Conservation (phyloP, 2,888 invertebrate genomes). For the Helicoverpa assulta region DNA sequence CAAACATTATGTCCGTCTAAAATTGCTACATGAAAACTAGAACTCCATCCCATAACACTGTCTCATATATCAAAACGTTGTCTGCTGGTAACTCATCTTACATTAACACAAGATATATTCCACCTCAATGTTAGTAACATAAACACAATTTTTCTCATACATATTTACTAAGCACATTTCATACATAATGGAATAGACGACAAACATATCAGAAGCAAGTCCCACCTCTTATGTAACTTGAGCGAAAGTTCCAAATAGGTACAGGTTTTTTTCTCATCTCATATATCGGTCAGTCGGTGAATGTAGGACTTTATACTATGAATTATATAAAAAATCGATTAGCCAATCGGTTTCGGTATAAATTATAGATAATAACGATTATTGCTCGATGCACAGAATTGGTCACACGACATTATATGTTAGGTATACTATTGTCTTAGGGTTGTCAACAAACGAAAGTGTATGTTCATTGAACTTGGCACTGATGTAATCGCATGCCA, state of each 20-base stretch:
- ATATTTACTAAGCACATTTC: conserved; percentile 23
- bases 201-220: conserved; percentile 5
- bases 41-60: neutral
- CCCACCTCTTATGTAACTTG: conserved; percentile 28
- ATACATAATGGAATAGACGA: conserved; percentile 2
- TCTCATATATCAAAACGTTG: neutral
- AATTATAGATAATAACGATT: conserved; percentile 54
- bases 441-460: conserved; percentile 17
- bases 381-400: conserved; percentile 51
- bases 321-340: conserved; percentile 56
- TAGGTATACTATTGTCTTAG: conserved; percentile 23
- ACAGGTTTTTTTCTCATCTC: conserved; percentile 18
- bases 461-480: neutral
- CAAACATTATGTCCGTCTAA: no score
- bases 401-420: conserved; percentile 37
- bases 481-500: neutral
- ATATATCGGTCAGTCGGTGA: conserved; percentile 39
- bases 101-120: neutral
- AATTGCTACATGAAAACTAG: no score
- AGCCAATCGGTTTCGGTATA: conserved; percentile 36
- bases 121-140: conserved; percentile 14
- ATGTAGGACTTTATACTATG: conserved; percentile 39
- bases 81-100: neutral
- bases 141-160: conserved; percentile 18
- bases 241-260: conserved; percentile 36